Base-by-base conservation (phyloP, 2,113 vertebrate species). In the Halcyon senegalensis region DNA sequence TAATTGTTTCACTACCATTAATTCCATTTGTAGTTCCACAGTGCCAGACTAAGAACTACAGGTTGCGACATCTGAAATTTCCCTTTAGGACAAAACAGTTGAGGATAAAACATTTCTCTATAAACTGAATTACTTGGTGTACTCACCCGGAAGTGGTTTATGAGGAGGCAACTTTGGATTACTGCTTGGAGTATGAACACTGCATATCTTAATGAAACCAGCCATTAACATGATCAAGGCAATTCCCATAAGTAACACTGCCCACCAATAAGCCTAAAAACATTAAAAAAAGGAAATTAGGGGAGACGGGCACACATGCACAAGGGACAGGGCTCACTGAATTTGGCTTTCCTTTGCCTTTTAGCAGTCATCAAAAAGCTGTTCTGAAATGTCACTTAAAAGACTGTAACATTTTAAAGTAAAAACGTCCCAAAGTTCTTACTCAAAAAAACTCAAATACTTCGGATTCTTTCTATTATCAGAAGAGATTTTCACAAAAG, bases 141-240 rank as follows among this genome's bases (percentile, higher is more conserved):
- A 78, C 98, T 98, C 96, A 99, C 99, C 99, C 98, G 99, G 99
- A 94, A 99, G 98, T 89, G 99, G 99, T 98, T 99, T 99, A 85
- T 98, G 99, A 90, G 99, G 99, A 81, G 99, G 99, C 96, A 99
- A 98, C 98, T 99, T 99, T 95, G 99, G 99, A 96, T 99, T 99
- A 98, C 99, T 99, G 98, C 99, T 99, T 56, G 99, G 99, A 51
- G 99, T 99, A 96, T 99, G 99, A 87, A 99, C 99, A 87, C 99
- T 99, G 98, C 99, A 99, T 97, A 99, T 98, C 97, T 99, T 99
- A 97, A 99, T 99, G 98, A 99, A 99, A 44, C 99, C 99, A 80
- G 99, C 99, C 99, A 99, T 99, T 90, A 99, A 93, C 99, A 99
- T 99, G 95, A 99, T 99, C 84, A 99, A 98, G 83, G 99, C 99